A percentile compares a stretch with the other conserved stretches of the same genome.
Evolutionary conservation across 2,113 vertebrate genomes (phyloP).

Genomic region (Oryzias javanicus): DNA sequence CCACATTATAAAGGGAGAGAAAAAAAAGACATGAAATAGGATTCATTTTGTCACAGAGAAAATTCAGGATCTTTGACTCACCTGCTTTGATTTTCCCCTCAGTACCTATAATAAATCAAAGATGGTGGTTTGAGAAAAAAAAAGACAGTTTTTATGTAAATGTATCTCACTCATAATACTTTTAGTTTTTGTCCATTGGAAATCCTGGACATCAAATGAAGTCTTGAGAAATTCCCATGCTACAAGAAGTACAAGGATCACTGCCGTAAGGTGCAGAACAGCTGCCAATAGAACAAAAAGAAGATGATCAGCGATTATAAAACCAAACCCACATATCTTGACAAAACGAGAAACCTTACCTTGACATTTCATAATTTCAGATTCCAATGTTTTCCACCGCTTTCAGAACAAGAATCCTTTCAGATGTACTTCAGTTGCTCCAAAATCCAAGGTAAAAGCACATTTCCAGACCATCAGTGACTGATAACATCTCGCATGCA

Average conservation of each 20-base stretch:
- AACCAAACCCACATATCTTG: neutral
- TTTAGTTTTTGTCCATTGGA: constrained; percentile 2
- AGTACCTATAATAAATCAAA: no score
- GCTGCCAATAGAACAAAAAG: constrained; percentile 32
- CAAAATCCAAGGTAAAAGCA: neutral
- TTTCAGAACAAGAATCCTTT: constrained; percentile 3
- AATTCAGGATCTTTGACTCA: neutral
- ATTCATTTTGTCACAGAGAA: neutral
- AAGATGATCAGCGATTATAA: neutral
- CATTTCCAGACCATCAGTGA: neutral
- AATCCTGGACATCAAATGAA: neutral
- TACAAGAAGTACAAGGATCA: constrained; percentile 37
- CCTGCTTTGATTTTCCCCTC: neutral
- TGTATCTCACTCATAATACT: constrained; percentile 36
- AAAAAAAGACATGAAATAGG: neutral
- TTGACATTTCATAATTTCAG: constrained; percentile 47
- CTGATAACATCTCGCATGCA: constrained; percentile 11
- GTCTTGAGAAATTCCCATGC: constrained; percentile 28
- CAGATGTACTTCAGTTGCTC: constrained; percentile 8
- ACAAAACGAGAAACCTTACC: constrained; percentile 47
- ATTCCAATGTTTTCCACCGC: neutral
- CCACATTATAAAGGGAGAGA: neutral
- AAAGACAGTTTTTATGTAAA: neutral
- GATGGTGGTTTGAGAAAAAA: neutral
- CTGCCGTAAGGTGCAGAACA: neutral